phyloP scores from a whole-genome alignment of 2,888 invertebrate species.

The Cyaniris semiargus region DNA sequence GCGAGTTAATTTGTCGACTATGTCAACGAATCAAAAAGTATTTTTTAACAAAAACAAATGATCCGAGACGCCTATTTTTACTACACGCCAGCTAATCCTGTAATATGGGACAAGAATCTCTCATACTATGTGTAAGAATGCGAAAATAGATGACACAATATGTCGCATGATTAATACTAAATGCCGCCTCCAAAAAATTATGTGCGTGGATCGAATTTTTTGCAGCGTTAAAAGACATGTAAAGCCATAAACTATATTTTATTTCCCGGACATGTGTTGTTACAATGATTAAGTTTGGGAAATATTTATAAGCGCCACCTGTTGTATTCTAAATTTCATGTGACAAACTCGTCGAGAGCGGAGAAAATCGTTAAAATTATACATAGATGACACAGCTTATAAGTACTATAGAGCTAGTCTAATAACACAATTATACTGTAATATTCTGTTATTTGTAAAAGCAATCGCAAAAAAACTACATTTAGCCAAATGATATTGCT shows the following conservation, averaged over 20 bases:
- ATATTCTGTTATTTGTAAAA: background rate
- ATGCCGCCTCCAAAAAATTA: constrained; percentile 2
- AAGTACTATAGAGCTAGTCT: background rate
- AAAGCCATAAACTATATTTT: background rate
- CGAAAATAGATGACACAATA: constrained; percentile 20
- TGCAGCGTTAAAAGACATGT: background rate
- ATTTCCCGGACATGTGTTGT: background rate
- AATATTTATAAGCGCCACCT: background rate
- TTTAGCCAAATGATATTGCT: background rate
- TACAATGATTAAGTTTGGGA: background rate
- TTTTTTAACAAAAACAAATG: constrained; percentile 2
- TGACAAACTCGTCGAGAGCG: background rate
- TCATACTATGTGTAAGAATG: constrained; percentile 21
- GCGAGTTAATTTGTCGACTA: background rate
- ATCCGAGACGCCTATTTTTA: constrained; percentile 21
- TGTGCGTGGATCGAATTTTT: constrained; percentile 1
- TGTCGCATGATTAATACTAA: constrained; percentile 3
- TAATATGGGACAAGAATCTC: constrained; percentile 25
- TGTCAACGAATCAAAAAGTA: constrained; percentile 11
- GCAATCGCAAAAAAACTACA: background rate
- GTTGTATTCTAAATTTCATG: background rate
- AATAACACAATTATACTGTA: background rate
- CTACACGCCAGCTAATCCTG: constrained; percentile 26
- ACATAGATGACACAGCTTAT: too few species aligned
- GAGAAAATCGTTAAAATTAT: background rate